Evolutionary conservation across 2,113 vertebrate species (phyloP), one percentile per base, ranked within the genome.

Genomic region (Sinocyclocheilus anophthalmus): DNA sequence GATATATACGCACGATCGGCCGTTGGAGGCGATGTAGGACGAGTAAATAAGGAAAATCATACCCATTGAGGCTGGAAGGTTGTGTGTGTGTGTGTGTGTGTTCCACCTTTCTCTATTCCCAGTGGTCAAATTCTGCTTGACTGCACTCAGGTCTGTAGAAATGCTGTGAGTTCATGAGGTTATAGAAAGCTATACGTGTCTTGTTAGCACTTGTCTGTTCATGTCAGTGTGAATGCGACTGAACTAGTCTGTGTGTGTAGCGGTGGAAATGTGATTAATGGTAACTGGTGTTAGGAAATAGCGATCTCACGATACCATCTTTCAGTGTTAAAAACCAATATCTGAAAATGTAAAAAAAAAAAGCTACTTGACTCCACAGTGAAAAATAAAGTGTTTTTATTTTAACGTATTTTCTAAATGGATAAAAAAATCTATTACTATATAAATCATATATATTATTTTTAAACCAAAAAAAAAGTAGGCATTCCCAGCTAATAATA

Each of bases 41-140:
- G 16, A 20, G 63, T 78, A 70, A 84, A 86, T 78, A 63, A 77
- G 24, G 37, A 37, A 85, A 88, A 88, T 80, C 42, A 86, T 84
- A 73, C 72, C 80, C 26, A 39, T 79, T 83, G 84, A 82, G n/a
- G 30, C 16, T 22, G 48, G 5, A 73, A 73, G 70, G 70, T 5
- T 42, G 1, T 4, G 30, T 18, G 65, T 33, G 13, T 33, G 26
- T 33, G 39, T 72, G 26, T 39, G 65, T 20, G 37, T 8, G 42
- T 10, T 45, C 9, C 45, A 59, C 59, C 18, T 39, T 18, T 50
- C 30, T 70, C 45, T 80, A 18, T 48, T 24, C 69, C 61, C 65
- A 69, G 63, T 12, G 20, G 48, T 72, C 16, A 59, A 73, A 26
- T 13, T 72, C 67, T 57, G 67, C 69, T 57, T 42, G 67, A 84